These are phyloP conservation scores for Propithecus perrieri DNA, from an alignment of 2,797 vertebrate genomes.

Conservation along the genomic window DNA sequence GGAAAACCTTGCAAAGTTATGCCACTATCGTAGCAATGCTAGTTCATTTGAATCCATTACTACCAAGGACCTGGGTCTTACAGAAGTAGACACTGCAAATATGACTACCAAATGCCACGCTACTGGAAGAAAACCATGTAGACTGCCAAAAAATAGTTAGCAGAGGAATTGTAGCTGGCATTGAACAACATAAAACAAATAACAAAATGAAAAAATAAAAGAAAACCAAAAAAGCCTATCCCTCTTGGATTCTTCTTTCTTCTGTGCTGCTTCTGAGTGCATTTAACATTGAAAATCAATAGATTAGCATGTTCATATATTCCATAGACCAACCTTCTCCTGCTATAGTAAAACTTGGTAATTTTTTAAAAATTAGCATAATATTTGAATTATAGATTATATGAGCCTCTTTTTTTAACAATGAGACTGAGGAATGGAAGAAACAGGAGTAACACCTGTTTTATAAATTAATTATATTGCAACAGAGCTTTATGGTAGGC, in stretches of 20 bases:
- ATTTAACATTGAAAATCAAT: constrained; percentile 29
- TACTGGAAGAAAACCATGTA: not conserved
- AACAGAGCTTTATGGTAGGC: not conserved
- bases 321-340: not conserved
- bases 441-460: not conserved
- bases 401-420: not conserved
- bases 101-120: not conserved
- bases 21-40: not conserved
- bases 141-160: constrained; percentile 59
- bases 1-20: not conserved
- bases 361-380: not conserved
- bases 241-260: constrained; percentile 33
- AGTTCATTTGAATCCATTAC: not conserved
- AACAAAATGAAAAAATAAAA: not conserved
- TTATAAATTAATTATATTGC: constrained; percentile 59
- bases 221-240: not conserved
- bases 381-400: constrained; percentile 40
- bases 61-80: not conserved
- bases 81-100: not conserved
- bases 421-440: not conserved
- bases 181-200: constrained; percentile 51
- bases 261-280: not conserved
- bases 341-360: not conserved
- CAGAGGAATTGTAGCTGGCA: constrained; percentile 1
- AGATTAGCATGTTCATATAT: not conserved